Percentiles rank a stretch among this genome's conserved stretches.
phyloP scores from a whole-genome alignment of 2,113 vertebrate genomes.

The Boleophthalmus pectinirostris region DNA sequence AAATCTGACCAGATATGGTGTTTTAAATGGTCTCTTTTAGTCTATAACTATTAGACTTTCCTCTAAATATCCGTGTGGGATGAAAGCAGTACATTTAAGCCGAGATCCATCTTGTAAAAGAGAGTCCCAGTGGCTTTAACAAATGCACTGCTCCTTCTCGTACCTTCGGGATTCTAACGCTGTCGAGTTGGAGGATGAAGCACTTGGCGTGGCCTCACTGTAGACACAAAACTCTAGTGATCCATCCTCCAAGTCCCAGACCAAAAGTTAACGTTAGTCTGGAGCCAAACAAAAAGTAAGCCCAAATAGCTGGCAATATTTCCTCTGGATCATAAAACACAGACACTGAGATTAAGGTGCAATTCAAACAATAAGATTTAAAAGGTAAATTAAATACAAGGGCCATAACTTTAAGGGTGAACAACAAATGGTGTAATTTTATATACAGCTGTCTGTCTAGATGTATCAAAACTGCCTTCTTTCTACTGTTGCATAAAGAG shows the following conservation, averaged over 20 bases:
- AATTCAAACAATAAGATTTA: neutral
- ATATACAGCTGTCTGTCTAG: neutral
- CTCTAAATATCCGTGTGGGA: neutral
- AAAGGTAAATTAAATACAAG: neutral
- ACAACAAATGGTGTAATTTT: neutral
- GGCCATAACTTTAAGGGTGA: neutral
- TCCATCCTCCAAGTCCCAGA: constrained; percentile 22
- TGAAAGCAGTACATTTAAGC: constrained; percentile 3
- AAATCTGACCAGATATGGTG: neutral
- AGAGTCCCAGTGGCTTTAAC: constrained; percentile 13
- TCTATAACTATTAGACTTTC: constrained; percentile 3
- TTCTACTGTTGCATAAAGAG: neutral
- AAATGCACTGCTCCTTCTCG: constrained; percentile 10
- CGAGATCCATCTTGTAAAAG: constrained; percentile 22
- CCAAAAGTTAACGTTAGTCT: constrained; percentile 15
- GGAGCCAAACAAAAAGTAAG: constrained; percentile 9
- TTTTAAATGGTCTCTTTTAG: neutral
- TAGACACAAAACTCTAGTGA: constrained; percentile 14
- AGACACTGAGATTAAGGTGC: neutral
- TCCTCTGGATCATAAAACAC: neutral
- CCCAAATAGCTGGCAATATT: neutral
- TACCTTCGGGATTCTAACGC: constrained; percentile 10
- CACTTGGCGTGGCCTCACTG: neutral
- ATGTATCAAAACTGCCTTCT: neutral
- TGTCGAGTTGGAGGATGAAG: neutral